A percentile compares a stretch with the other conserved stretches of the same genome.
Conservation (phyloP, 1,140 invertebrate genomes). For the Zaprionus africanus region DNA sequence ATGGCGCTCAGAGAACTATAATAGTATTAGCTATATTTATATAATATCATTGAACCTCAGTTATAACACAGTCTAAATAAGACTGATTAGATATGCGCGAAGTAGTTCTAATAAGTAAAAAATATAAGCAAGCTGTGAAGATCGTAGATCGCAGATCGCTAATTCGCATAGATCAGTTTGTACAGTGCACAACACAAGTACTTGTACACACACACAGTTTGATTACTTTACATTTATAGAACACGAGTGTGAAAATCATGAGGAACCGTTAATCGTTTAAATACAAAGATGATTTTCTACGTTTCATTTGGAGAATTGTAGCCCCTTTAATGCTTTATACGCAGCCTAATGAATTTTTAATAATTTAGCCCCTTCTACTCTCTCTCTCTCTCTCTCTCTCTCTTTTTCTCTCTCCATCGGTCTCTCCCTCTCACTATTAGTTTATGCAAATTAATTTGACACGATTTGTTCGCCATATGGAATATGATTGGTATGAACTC, state of each 20-base stretch:
- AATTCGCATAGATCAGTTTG: conserved; percentile 28
- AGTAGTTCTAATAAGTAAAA: background rate
- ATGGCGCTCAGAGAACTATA: background rate
- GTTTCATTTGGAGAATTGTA: conserved; percentile 36
- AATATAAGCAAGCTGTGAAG: conserved; percentile 15
- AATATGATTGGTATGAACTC: background rate
- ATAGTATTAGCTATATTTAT: background rate
- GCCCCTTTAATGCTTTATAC: conserved; percentile 63
- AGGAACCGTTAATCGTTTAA: no score
- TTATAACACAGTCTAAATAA: background rate
- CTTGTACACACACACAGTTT: background rate
- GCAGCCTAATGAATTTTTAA: conserved; percentile 73
- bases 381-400: background rate
- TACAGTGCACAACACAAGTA: background rate
- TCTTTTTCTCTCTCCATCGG: background rate
- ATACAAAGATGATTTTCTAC: conserved; percentile 57
- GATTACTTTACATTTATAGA: no score
- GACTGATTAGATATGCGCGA: background rate
- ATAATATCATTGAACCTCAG: background rate
- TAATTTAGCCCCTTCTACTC: conserved; percentile 38
- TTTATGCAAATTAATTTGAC: conserved; percentile 74
- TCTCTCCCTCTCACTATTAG: background rate
- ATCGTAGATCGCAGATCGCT: background rate
- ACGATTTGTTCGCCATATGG: conserved; percentile 30
- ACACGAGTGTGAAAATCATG: no score